These are phyloP conservation scores for Coenobita brevimanus DNA, from an alignment of 1,140 invertebrate species.

Conservation along the genomic window DNA sequence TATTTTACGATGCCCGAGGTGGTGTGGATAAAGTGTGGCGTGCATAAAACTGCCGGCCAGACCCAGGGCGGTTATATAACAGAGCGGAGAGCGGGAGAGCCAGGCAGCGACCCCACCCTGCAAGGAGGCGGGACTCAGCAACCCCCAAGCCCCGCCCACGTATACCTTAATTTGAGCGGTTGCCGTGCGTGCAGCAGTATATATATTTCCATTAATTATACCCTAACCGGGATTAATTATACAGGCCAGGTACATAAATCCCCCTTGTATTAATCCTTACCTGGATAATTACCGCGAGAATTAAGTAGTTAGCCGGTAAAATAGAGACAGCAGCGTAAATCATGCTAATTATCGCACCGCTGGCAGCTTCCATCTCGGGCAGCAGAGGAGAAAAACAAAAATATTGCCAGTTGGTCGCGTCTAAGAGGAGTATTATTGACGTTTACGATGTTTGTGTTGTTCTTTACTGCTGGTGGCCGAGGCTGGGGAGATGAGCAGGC, in stretches of 20 bases:
- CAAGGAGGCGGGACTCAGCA: neutral
- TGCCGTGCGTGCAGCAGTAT: slow-evolving; percentile 10
- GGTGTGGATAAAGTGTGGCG: slow-evolving; percentile 11
- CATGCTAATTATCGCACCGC: slow-evolving; percentile 16
- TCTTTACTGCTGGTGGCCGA: slow-evolving; percentile 16
- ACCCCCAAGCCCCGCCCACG: slow-evolving; percentile 26
- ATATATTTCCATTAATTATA: no score
- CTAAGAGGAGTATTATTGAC: slow-evolving; percentile 39
- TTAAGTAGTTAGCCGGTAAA: no score
- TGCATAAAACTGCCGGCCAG: slow-evolving; percentile 9
- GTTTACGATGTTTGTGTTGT: slow-evolving; percentile 50
- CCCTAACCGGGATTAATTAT: no score
- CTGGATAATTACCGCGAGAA: no score
- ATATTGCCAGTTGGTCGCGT: neutral
- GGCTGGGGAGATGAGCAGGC: neutral
- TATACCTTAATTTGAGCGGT: slow-evolving; percentile 27
- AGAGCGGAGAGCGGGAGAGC: neutral
- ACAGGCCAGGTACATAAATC: no score
- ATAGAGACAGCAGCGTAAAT: no score
- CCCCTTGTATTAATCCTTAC: no score
- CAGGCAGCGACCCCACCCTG: no score
- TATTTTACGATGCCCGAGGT: slow-evolving; percentile 26
- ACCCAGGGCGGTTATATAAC: neutral
- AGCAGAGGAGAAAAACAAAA: neutral
- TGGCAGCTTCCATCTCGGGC: slow-evolving; percentile 14